A percentile compares a stretch with the other conserved stretches of the same genome.
phyloP scores from a whole-genome alignment of 2,888 invertebrate genomes.

The Lomographa bimaculata region DNA sequence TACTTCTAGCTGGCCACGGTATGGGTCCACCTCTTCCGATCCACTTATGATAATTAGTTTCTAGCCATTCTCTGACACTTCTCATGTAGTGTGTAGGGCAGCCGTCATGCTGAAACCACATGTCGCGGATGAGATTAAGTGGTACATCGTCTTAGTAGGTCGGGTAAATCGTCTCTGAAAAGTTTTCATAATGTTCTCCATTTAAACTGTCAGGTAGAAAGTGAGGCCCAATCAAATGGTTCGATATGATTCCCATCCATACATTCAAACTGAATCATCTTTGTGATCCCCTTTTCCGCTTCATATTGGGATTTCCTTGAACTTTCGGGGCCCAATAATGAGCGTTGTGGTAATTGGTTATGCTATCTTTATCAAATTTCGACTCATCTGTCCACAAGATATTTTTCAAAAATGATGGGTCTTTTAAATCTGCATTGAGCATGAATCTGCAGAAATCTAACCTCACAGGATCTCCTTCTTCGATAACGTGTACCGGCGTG shows the following conservation, averaged over 20 bases:
- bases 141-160: too few species aligned
- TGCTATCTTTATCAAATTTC: slow-evolving; percentile 38
- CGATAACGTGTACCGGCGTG: slow-evolving; percentile 5
- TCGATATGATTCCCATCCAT: slow-evolving; percentile 37
- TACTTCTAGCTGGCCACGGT: slow-evolving; percentile 6
- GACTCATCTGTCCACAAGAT: slow-evolving; percentile 29
- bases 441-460: slow-evolving; percentile 38
- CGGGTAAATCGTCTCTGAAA: slow-evolving; percentile 17
- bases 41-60: neutral
- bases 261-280: slow-evolving; percentile 36
- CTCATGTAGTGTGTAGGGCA: slow-evolving; percentile 32
- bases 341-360: slow-evolving; percentile 34
- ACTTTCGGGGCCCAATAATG: slow-evolving; percentile 37
- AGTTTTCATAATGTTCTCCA: slow-evolving; percentile 36
- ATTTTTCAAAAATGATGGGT: slow-evolving; percentile 30
- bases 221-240: slow-evolving; percentile 34
- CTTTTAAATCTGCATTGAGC: slow-evolving; percentile 36
- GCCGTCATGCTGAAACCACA: slow-evolving; percentile 34
- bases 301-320: slow-evolving; percentile 35
- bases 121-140: slow-evolving; percentile 16
- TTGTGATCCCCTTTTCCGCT: slow-evolving; percentile 35
- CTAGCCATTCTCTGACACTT: slow-evolving; percentile 31
- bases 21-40: slow-evolving; percentile 8
- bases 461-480: slow-evolving; percentile 13
- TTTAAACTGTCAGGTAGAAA: slow-evolving; percentile 38